Evolutionary conservation across 2,797 vertebrate genomes (phyloP).

Genomic region (Petrocephalus schoutedeni): DNA sequence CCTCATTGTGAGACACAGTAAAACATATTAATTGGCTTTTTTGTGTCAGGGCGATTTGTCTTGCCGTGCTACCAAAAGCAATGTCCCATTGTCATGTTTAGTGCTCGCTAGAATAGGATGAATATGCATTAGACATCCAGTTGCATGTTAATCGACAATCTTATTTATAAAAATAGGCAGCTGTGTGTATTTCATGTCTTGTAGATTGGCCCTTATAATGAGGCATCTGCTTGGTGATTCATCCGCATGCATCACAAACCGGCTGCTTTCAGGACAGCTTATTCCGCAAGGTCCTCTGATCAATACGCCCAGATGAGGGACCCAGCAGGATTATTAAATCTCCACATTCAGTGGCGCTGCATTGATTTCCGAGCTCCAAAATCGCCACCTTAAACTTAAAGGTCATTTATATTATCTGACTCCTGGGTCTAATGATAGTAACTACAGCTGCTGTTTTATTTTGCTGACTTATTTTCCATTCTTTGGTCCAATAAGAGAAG

Average conservation of each 20-base stretch:
- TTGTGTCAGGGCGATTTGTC: background rate
- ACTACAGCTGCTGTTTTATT: background rate
- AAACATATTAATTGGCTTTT: conserved; percentile 13
- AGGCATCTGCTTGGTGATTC: background rate
- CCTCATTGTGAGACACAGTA: background rate
- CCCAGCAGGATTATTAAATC: conserved; percentile 18
- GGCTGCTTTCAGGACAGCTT: conserved; percentile 5
- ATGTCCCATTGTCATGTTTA: background rate
- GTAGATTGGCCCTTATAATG: conserved; percentile 8
- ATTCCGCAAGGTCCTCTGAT: conserved; percentile 4
- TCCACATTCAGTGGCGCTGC: background rate
- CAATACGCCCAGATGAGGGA: conserved; percentile 20
- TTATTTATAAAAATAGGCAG: background rate
- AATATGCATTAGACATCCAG: conserved; percentile 7
- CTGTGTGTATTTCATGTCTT: conserved; percentile 3
- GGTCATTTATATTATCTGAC: background rate
- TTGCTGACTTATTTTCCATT: background rate
- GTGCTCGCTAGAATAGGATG: background rate
- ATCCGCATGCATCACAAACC: background rate
- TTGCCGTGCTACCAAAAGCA: background rate
- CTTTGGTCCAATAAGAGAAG: background rate
- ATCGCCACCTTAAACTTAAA: background rate
- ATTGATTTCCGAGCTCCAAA: conserved; percentile 4
- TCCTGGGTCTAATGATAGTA: background rate
- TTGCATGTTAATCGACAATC: conserved; percentile 30